Base-by-base conservation (phyloP, 2,888 invertebrate species). In the Melitaea athalia region DNA sequence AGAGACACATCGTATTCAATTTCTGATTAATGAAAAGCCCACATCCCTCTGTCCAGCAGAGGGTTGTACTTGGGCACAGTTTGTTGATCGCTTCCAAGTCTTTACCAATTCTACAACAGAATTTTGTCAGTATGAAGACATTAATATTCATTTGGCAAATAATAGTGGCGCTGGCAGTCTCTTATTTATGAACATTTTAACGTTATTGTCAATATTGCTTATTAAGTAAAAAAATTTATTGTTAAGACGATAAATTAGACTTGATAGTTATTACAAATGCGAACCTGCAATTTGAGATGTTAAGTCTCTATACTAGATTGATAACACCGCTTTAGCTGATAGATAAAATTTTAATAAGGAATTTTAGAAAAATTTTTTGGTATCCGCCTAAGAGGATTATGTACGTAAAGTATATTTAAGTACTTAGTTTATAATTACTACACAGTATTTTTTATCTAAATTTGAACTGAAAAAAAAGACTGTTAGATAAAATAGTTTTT, bases 21-120 rank as follows among this genome's bases (percentile, higher is more conserved):
- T 91, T 17, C 88, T 88, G 73, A 68, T 85, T 50, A 91, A 89
- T 64, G 91, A 91, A 70, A 83, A 83, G 67, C 77, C 76, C 8
- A 83, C 86, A 0, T 75, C 79, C 3, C 68, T 90, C 3, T 91
- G 91, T 66, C 87, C 89, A 0, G 17, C 76, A 0, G 80, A 81
- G 5, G 89, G 90, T 1, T 91, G 91, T 76, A 80, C 84, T 2
- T 90, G 89, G 89, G 68, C 83, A 14, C 76, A 87, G 72, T 91
- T 91, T 77, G 76, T 79, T 5, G 57, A 59, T 10, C 43, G 38
- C 3, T 64, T 64, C 50, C 78, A 85, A 70, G 64, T 33, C 0
- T 87, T 79, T 75, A 74, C 71, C 1, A 63, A 74, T 2, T 74
- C 83, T 0, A 79, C 80, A 65, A 71, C 88, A 24, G 81, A 83